These are phyloP conservation scores for Melieria picta DNA, from an alignment of 2,888 invertebrate species.

Conservation along the genomic window DNA sequence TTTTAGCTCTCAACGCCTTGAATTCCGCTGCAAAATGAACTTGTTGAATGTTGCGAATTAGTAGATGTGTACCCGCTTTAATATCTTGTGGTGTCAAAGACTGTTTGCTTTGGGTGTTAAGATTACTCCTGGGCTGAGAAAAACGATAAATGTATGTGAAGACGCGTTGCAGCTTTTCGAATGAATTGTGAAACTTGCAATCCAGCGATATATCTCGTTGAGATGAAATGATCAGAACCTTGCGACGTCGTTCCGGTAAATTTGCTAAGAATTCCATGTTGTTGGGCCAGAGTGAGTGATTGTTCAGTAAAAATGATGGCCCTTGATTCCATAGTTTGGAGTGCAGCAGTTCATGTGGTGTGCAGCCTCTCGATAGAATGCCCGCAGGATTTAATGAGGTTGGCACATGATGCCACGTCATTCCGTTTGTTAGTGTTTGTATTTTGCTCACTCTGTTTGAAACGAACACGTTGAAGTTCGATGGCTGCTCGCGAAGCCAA, in stretches of 20 bases:
- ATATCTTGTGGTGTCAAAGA: constrained; percentile 11
- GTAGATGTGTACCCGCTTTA: neutral
- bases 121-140: neutral
- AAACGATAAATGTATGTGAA: constrained; percentile 6
- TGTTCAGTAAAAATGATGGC: constrained; percentile 6
- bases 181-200: constrained; percentile 13
- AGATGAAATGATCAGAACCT: constrained; percentile 1
- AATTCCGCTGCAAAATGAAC: constrained; percentile 13
- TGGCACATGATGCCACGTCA: constrained; percentile 11
- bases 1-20: neutral
- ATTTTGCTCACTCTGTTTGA: constrained; percentile 19
- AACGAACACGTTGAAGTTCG: constrained; percentile 6
- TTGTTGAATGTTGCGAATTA: constrained; percentile 18
- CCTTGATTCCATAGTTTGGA: constrained; percentile 16
- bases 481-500: constrained; percentile 11
- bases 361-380: constrained; percentile 13
- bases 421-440: constrained; percentile 12
- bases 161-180: constrained; percentile 1
- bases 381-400: neutral
- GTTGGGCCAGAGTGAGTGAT: constrained; percentile 5
- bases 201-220: constrained; percentile 3
- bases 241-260: constrained; percentile 17
- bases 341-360: constrained; percentile 4
- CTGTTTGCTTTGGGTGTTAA: neutral
- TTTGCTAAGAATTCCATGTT: neutral